phyloP scores from a whole-genome alignment of 2,113 vertebrate genomes.

The Etheostoma spectabile region DNA sequence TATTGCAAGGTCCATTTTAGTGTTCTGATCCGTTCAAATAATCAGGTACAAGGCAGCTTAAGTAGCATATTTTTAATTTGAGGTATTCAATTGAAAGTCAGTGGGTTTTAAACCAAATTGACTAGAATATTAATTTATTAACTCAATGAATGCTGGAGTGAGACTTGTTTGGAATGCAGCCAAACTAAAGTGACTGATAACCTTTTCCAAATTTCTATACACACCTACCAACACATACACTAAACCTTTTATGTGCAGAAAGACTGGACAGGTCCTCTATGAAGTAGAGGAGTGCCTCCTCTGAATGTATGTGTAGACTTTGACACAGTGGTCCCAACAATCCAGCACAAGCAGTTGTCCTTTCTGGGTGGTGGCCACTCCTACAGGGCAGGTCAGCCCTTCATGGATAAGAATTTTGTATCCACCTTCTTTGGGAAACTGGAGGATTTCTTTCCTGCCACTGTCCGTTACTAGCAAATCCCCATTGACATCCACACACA shows the following conservation, averaged over 20 bases:
- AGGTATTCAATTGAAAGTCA: slow-evolving; percentile 35
- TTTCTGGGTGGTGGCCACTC: slow-evolving; percentile 94
- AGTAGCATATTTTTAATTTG: slow-evolving; percentile 25
- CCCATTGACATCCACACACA: slow-evolving; percentile 95
- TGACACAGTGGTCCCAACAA: slow-evolving; percentile 98
- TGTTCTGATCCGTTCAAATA: slow-evolving; percentile 32
- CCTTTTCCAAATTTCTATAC: slow-evolving; percentile 19
- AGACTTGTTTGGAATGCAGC: slow-evolving; percentile 43
- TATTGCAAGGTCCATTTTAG: slow-evolving; percentile 1
- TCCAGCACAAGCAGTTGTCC: slow-evolving; percentile 96
- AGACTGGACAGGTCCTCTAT: slow-evolving; percentile 51
- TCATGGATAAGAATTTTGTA: slow-evolving; percentile 93
- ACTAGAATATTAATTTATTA: slow-evolving; percentile 19
- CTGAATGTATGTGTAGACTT: slow-evolving; percentile 95
- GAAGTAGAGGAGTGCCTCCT: slow-evolving; percentile 87
- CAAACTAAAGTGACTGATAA: slow-evolving; percentile 64
- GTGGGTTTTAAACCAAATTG: slow-evolving; percentile 23
- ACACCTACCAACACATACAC: slow-evolving; percentile 7
- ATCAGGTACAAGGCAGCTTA: slow-evolving; percentile 9
- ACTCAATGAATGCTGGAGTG: slow-evolving; percentile 38
- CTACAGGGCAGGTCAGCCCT: slow-evolving; percentile 93
- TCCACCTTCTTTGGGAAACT: slow-evolving; percentile 96
- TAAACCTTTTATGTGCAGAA: slow-evolving; percentile 13
- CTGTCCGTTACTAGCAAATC: slow-evolving; percentile 97
- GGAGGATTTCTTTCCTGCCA: slow-evolving; percentile 94